A percentile compares a stretch with the other conserved stretches of the same genome.
Conservation (phyloP, 2,888 invertebrate species). For the Thecophora atra region DNA sequence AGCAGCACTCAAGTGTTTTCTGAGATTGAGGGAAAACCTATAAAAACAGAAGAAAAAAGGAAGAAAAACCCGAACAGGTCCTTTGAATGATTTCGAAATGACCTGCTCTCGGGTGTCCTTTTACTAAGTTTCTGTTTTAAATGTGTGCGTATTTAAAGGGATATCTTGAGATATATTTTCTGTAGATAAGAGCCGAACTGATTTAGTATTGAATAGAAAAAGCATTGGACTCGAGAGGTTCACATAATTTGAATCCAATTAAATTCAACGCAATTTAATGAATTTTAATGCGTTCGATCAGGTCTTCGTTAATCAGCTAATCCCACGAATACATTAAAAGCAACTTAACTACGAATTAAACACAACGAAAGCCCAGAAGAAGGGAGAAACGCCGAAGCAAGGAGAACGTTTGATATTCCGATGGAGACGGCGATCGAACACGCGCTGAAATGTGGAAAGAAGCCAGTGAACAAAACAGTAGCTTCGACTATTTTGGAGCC, state of each 20-base stretch:
- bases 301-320: slow-evolving; percentile 24
- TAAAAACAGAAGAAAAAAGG: neutral
- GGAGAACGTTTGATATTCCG: neutral
- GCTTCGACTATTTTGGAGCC: slow-evolving; percentile 45
- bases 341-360: neutral
- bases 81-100: slow-evolving; percentile 9
- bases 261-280: slow-evolving; percentile 20
- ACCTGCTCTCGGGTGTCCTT: slow-evolving; percentile 5
- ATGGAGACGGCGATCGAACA: neutral
- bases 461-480: slow-evolving; percentile 41
- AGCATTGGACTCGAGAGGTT: neutral
- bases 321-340: slow-evolving; percentile 27
- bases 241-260: slow-evolving; percentile 22
- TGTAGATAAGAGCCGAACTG: too few species aligned
- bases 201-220: too few species aligned
- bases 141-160: neutral
- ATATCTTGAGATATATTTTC: neutral
- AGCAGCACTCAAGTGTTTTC: slow-evolving; percentile 46
- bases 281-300: slow-evolving; percentile 28
- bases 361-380: neutral
- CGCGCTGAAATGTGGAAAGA: slow-evolving; percentile 3
- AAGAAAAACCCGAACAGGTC: neutral
- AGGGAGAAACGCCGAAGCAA: neutral
- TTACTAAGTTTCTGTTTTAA: slow-evolving; percentile 3
- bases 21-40: neutral